A percentile compares a stretch with the other conserved stretches of the same genome.
These are phyloP conservation scores for Choristoneura fumiferana DNA, from an alignment of 1,140 invertebrate species.

Conservation along the genomic window DNA sequence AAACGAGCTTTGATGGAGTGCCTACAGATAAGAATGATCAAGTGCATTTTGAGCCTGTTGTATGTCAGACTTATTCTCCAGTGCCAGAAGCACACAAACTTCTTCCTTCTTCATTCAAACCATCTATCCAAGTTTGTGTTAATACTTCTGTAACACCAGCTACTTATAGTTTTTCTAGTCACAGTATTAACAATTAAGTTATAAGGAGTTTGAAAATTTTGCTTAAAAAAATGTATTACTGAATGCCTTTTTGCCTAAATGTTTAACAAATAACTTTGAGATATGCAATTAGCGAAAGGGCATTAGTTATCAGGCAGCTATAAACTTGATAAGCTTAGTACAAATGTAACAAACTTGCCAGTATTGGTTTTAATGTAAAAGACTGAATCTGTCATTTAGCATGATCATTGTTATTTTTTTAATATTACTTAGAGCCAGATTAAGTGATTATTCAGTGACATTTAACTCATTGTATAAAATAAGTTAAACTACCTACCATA, in stretches of 20 bases:
- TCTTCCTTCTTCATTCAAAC: slow-evolving; percentile 73
- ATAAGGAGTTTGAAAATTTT: slow-evolving; percentile 37
- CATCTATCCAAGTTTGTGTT: slow-evolving; percentile 74
- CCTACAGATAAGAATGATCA: slow-evolving; percentile 67
- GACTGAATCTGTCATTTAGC: slow-evolving; percentile 74
- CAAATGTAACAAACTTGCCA: slow-evolving; percentile 77
- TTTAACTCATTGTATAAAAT: neutral
- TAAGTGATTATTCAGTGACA: slow-evolving; percentile 27
- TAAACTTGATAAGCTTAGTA: slow-evolving; percentile 69
- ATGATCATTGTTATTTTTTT: slow-evolving; percentile 62
- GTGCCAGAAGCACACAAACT: slow-evolving; percentile 74
- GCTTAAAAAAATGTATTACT: slow-evolving; percentile 31
- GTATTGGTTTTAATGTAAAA: slow-evolving; percentile 77
- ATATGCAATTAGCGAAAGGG: slow-evolving; percentile 61
- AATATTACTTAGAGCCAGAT: slow-evolving; percentile 30
- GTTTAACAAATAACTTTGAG: slow-evolving; percentile 19
- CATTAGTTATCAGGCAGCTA: slow-evolving; percentile 50
- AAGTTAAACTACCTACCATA: no score
- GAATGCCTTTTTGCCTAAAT: slow-evolving; percentile 63
- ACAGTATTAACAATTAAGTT: slow-evolving; percentile 69
- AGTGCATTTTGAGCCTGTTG: slow-evolving; percentile 69
- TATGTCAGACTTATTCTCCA: slow-evolving; percentile 67
- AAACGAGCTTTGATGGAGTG: slow-evolving; percentile 78
- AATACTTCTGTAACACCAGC: slow-evolving; percentile 73
- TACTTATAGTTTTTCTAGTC: slow-evolving; percentile 78